phyloP scores from a whole-genome alignment of 1,140 invertebrate species.

The Myzus persicae region DNA sequence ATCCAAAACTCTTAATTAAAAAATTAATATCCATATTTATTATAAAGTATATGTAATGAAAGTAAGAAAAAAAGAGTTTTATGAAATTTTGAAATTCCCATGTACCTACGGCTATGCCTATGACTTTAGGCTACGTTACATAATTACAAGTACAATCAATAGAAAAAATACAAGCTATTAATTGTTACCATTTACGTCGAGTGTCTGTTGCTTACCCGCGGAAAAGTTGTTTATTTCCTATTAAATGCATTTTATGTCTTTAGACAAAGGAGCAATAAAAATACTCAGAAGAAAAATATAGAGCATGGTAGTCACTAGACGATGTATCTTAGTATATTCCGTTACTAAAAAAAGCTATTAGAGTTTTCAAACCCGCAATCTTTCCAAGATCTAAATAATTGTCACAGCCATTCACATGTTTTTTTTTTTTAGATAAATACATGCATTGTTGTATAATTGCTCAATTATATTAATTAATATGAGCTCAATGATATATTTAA shows the following conservation, averaged over 20 bases:
- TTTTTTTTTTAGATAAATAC: conserved; percentile 28
- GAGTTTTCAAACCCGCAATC: not conserved
- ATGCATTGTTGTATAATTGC: not conserved
- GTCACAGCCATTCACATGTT: not conserved
- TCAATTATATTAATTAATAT: not conserved
- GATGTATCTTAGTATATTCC: conserved; percentile 13
- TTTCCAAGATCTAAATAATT: conserved; percentile 24
- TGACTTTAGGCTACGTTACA: not conserved
- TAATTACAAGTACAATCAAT: conserved; percentile 40
- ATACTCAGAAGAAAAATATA: conserved; percentile 43
- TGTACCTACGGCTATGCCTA: not conserved
- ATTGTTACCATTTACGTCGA: conserved; percentile 50
- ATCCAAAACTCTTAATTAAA: not conserved
- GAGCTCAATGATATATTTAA: not conserved
- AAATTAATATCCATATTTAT: not conserved
- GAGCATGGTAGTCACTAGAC: not conserved
- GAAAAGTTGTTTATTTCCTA: conserved; percentile 43
- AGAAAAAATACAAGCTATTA: conserved; percentile 43
- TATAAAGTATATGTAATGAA: not conserved
- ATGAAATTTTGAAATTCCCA: not conserved
- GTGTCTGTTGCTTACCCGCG: not conserved
- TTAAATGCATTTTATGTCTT: conserved; percentile 32
- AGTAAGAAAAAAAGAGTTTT: not conserved
- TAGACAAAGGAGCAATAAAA: conserved; percentile 47
- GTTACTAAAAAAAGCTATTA: conserved; percentile 29